A percentile compares a stretch with the other conserved stretches of the same genome.
Conservation (phyloP, 2,888 invertebrate species). For the Brachyptera putata region DNA sequence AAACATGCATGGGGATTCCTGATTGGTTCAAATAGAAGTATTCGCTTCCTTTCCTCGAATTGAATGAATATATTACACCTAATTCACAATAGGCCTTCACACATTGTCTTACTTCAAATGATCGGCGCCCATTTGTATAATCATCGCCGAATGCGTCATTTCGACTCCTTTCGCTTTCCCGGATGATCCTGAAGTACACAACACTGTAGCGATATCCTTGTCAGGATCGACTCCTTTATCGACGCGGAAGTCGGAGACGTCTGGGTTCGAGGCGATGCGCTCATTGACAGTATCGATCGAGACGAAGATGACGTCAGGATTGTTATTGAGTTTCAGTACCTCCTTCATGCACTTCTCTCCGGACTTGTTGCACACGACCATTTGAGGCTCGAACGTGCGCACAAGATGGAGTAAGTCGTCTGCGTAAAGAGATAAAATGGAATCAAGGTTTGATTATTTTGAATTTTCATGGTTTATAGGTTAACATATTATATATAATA, state of each 20-base stretch:
- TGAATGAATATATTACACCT: no score
- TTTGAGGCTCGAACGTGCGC: neutral
- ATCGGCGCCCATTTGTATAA: neutral
- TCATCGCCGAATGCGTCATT: neutral
- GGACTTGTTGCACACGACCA: neutral
- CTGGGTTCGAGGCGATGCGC: neutral
- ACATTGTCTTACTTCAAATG: neutral
- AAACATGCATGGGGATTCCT: no score
- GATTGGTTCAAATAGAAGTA: no score
- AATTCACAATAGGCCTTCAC: no score
- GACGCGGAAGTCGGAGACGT: neutral
- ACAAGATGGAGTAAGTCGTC: neutral
- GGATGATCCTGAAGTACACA: neutral
- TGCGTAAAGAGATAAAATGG: neutral
- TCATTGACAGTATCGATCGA: no score
- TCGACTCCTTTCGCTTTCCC: neutral
- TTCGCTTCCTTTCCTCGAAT: no score
- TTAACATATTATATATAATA: no score
- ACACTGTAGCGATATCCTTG: neutral
- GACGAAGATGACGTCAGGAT: neutral
- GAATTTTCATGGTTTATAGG: no score
- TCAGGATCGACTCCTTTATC: neutral
- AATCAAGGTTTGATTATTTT: no score
- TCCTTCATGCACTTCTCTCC: neutral
- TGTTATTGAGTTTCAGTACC: neutral